phyloP scores from a whole-genome alignment of 2,888 invertebrate species.

The Lymantria dispar region DNA sequence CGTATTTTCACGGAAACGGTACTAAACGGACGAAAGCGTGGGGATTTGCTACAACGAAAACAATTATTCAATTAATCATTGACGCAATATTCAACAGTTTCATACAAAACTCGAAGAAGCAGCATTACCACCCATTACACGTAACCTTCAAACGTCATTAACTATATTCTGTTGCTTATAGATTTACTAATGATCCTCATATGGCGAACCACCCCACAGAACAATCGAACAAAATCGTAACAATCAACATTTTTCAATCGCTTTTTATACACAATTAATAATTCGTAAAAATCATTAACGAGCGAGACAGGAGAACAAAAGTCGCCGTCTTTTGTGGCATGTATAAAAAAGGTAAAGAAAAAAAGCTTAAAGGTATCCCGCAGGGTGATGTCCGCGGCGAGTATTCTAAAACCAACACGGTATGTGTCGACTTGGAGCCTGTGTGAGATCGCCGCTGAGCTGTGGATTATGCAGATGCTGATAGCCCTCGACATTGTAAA shows the following conservation, averaged over 20 bases:
- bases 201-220: slow-evolving; percentile 37
- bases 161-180: slow-evolving; percentile 29
- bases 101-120: slow-evolving; percentile 4
- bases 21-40: no score
- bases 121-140: slow-evolving; percentile 20
- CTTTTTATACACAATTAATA: slow-evolving; percentile 78
- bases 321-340: slow-evolving; percentile 76
- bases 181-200: slow-evolving; percentile 26
- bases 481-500: slow-evolving; percentile 3
- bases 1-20: no score
- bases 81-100: not conserved
- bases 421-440: slow-evolving; percentile 61
- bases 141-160: slow-evolving; percentile 27
- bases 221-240: slow-evolving; percentile 51
- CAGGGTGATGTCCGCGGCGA: slow-evolving; percentile 51
- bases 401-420: slow-evolving; percentile 70
- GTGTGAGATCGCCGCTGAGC: slow-evolving; percentile 42
- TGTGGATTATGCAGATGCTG: slow-evolving; percentile 23
- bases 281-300: slow-evolving; percentile 81
- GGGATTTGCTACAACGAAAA: no score
- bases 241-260: slow-evolving; percentile 75
- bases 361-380: slow-evolving; percentile 59
- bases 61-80: not conserved
- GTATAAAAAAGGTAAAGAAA: slow-evolving; percentile 56
- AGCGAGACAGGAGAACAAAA: slow-evolving; percentile 77